Conservation (phyloP, 2,797 vertebrate genomes). For the Fratercula arctica region DNA sequence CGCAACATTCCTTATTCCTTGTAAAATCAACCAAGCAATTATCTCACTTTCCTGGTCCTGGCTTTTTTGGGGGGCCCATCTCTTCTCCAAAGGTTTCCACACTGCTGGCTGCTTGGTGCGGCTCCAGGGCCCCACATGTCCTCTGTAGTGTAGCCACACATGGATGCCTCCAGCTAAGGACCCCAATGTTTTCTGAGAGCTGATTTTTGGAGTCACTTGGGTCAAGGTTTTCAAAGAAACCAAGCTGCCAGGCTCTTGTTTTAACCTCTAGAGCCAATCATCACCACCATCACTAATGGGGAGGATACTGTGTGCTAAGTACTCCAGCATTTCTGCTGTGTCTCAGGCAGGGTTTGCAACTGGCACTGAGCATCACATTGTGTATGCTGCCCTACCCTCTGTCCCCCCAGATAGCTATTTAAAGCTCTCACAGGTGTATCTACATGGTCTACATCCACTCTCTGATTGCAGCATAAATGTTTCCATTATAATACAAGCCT, state of each 20-base stretch:
- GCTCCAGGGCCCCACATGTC: neutral
- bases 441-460: neutral
- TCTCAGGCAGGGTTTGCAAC: neutral
- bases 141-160: neutral
- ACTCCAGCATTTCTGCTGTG: neutral
- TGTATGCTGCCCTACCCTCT: neutral
- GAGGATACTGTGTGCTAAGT: neutral
- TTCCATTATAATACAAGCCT: neutral
- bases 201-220: neutral
- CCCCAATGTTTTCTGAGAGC: neutral
- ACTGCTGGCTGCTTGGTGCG: neutral
- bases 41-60: neutral
- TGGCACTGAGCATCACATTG: neutral
- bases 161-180: neutral
- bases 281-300: neutral
- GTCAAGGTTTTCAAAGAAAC: neutral
- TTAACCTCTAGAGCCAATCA: neutral
- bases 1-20: neutral
- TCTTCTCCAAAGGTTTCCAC: neutral
- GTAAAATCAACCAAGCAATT: neutral
- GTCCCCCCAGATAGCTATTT: neutral
- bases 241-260: neutral
- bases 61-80: accelerated
- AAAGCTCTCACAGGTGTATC: neutral
- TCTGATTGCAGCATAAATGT: neutral